Base-by-base conservation (phyloP, 2,888 invertebrate genomes). In the Drosophila prostipennis region DNA sequence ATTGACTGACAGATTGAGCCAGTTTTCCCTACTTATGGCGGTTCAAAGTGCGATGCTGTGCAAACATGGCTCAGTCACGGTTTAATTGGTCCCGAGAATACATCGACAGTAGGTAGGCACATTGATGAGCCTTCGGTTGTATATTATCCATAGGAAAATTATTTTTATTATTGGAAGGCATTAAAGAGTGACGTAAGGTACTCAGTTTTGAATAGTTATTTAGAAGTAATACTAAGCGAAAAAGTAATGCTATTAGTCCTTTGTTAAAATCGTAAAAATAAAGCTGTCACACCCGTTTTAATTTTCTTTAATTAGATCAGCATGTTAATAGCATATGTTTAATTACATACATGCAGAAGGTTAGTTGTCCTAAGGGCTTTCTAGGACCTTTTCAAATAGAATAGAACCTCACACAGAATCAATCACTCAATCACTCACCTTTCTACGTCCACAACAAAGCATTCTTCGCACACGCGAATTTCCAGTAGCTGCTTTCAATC, bases 371-470 rank as follows among this genome's bases (percentile, higher is more conserved):
- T 10, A 34, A 34, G 32, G 10, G 10, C 32, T 34, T 10, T 34
- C 32, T 8, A 34, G 32, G 11, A 34, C 32, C 10, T 34, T 3
- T 34, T 10, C 32, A 43, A 43, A 19, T 13, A 13, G n/a, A n/a
- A n/a, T n/a, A n/a, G n/a, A n/a, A 23, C 23, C 3, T 8, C 14
- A 14, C 8, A 39, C 7, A 39, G n/a, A 7, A 4, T 46, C 39
- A 32, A 23, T 19, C 29, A 14, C 93, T 29, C 32, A 32, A 32
- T 19, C 29, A 14, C 93, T 94, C 93, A 97, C 97, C 96, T 97
- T 97, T 94, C 96, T 96, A 93, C 97, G 96, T 94, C 97, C 97
- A 95, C 97, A 97, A 95, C 97, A 97, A 94, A 97, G 96, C 97
- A 97, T 97, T 94, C 95, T 96, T 93, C 94, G 94, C 93, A 94